Base-by-base conservation (phyloP, 1,140 invertebrate genomes). In the Brachionus rotundiformis region DNA sequence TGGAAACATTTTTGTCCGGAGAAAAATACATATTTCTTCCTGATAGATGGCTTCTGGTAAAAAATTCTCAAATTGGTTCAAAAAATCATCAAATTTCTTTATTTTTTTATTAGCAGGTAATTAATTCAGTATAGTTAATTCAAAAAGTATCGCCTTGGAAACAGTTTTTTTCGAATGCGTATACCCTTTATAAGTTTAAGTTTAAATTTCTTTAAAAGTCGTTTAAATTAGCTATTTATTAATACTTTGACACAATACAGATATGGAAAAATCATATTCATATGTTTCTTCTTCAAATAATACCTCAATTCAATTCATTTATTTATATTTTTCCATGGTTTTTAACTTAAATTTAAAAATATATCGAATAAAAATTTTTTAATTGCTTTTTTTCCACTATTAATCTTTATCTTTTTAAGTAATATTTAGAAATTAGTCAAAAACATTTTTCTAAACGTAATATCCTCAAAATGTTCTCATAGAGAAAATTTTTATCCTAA, bases 101-200 rank as follows among this genome's bases (percentile, higher is more conserved):
- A 33, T 63, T 63, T 49, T 68, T 36, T 68, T 68, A 68, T 36
- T 36, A 68, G 29, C 27, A 68, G 63, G 29, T 68, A 68, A 68
- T 68, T 33, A 68, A 33, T 68, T 31, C 63, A 68, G 4, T 19
- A 54, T n/a, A 54, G 47, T 16, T 54, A 54, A 54, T 54, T 54
- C 23, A 19, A 19, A 8, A 54, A 10, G 7, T 54, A 54, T 54
- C 19, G 47, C 47, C 47, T 54, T 54, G 47, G 47, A 54, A 54
- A 54, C 47, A 54, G 1, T 25, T 19, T 5, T 19, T 54, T 54
- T 54, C 19, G 10, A 54, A 54, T 54, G 47, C 47, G 23, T 63
- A 63, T 29, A 63, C 29, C 29, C 25, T 29, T 31, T 31, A n/a
- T n/a, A 13, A 63, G 61, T 7, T 25, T 63, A 29, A 63, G 61